Base-by-base conservation (phyloP, 1,140 invertebrate genomes). In the Andricus grossulariae region DNA sequence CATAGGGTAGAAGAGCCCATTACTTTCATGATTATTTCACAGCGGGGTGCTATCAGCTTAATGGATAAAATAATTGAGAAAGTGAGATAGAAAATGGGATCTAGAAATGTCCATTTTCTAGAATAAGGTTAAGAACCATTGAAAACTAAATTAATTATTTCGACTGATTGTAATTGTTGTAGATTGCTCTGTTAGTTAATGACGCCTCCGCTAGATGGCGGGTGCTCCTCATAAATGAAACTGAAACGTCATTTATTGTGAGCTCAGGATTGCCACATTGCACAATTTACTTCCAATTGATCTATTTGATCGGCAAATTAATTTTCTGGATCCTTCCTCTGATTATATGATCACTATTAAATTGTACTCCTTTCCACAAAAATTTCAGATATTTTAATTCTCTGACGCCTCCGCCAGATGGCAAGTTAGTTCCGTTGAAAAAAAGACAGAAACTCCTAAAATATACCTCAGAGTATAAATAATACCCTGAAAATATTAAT, bases 181-280 rank as follows among this genome's bases (percentile, higher is more conserved):
- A 10, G 15, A 16, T 60, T 32, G 13, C 3, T 3, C 11, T 15
- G 1, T 66, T 66, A n/a, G 60, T 66, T 66, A 5, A 39, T 16
- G 60, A 66, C 60, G 60, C 60, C 32, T 39, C 25, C 25, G 15
- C 60, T 10, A 66, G 60, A 10, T 25, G 60, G 60, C 60, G 21
- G 0, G 10, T 11, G 39, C 10, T 11, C 10, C 39, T 7, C 6
- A 45, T 45, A 45, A 45, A 11, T 45, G 10, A 45, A 7, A 45
- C 39, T 10, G 10, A 45, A 45, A 45, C 39, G 39, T 45, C 10
- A 45, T 45, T 45, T 45, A 45, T 45, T 45, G 7, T 11, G 1
- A 45, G 39, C 10, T 45, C 39, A 45, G 39, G 39, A 45, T 45
- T 45, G 10, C 6, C 10, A 11, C 10, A 10, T 45, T 11, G 39